phyloP scores from a whole-genome alignment of 2,888 invertebrate species.

The Scrobipalpa costella region DNA sequence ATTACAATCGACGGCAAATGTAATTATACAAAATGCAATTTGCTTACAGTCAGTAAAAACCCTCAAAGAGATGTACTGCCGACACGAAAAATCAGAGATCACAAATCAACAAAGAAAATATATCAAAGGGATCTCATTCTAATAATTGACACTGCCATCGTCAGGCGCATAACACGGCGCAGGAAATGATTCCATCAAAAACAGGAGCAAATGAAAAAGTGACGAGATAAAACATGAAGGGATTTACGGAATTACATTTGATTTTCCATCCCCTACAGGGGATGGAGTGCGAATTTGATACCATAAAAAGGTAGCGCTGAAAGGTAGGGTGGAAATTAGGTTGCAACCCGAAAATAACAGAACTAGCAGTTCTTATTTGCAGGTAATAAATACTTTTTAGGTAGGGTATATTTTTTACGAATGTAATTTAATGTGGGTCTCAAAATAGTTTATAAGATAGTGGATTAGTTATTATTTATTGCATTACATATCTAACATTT shows the following conservation, averaged over 20 bases:
- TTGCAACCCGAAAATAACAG: background rate
- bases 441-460: no score
- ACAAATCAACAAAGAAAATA: conserved; percentile 12
- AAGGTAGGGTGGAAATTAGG: conserved; percentile 1
- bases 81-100: background rate
- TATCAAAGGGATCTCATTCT: conserved; percentile 1
- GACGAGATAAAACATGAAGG: conserved; percentile 22
- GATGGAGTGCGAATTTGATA: background rate
- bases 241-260: conserved; percentile 23
- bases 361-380: conserved; percentile 2
- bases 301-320: conserved; percentile 17
- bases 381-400: no score
- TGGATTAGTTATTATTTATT: no score
- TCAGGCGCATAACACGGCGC: conserved; percentile 9
- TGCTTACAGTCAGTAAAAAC: background rate
- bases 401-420: no score
- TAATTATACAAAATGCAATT: background rate
- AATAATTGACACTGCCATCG: conserved; percentile 12
- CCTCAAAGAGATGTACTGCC: background rate
- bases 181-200: conserved; percentile 28
- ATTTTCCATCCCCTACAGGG: conserved; percentile 6
- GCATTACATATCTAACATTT: no score
- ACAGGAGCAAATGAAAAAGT: conserved; percentile 22
- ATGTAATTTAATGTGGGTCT: no score
- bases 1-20: background rate